Conservation (phyloP, 2,888 invertebrate species). For the Acronicta aceris region DNA sequence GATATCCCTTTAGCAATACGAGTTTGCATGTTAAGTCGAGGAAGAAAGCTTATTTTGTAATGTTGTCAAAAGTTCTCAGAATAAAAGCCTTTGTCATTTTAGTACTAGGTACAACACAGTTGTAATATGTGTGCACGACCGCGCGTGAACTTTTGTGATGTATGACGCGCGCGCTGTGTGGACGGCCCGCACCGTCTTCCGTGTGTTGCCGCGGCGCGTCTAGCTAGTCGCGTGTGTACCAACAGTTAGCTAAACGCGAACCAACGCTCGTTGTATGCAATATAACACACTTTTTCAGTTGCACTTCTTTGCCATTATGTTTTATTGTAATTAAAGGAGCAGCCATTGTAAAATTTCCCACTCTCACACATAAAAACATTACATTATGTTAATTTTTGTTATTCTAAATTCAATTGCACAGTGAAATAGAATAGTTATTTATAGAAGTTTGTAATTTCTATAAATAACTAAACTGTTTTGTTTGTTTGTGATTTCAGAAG, state of each 20-base stretch:
- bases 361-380: conserved; percentile 73
- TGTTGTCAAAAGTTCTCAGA: conserved; percentile 5
- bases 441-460: conserved; percentile 26
- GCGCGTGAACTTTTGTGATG: conserved; percentile 7
- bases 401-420: conserved; percentile 68
- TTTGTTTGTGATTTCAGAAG: no score
- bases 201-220: conserved; percentile 27
- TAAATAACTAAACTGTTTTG: no score
- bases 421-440: conserved; percentile 32
- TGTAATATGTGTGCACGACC: conserved; percentile 12
- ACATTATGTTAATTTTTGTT: conserved; percentile 74
- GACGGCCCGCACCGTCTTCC: neutral
- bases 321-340: conserved; percentile 75
- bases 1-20: conserved; percentile 12
- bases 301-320: conserved; percentile 70
- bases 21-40: conserved; percentile 6
- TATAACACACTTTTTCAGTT: conserved; percentile 69
- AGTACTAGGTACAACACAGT: neutral
- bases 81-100: conserved; percentile 14
- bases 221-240: conserved; percentile 60
- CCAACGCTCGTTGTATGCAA: conserved; percentile 71
- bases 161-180: neutral
- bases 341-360: conserved; percentile 76
- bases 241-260: conserved; percentile 61
- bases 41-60: conserved; percentile 11